Evolutionary conservation across 2,888 invertebrate species (phyloP).

Genomic region (Cheilosia urbana): DNA sequence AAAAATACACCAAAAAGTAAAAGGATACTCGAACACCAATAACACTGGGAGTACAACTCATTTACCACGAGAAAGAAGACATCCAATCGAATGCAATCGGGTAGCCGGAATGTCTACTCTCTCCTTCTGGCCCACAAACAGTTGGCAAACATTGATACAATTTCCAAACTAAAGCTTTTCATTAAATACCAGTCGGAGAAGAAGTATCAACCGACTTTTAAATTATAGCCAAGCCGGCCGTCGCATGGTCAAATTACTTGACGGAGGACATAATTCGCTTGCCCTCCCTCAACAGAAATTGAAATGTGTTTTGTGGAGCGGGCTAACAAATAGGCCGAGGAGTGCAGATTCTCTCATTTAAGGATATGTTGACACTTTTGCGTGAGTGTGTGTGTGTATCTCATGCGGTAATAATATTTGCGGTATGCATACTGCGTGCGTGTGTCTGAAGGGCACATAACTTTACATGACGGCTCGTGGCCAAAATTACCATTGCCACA

Average conservation of each 20-base stretch:
- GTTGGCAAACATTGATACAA: slow-evolving; percentile 45
- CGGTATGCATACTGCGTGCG: slow-evolving; percentile 53
- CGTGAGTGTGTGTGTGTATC: slow-evolving; percentile 70
- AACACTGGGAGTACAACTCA: slow-evolving; percentile 62
- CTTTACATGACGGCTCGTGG: slow-evolving; percentile 74
- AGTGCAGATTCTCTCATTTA: slow-evolving; percentile 55
- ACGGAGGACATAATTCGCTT: slow-evolving; percentile 30
- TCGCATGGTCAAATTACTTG: slow-evolving; percentile 69
- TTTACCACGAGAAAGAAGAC: slow-evolving; percentile 41
- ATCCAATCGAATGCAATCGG: slow-evolving; percentile 47
- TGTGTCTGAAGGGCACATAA: slow-evolving; percentile 66
- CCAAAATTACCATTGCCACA: slow-evolving; percentile 72
- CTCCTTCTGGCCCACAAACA: neutral
- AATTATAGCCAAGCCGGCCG: slow-evolving; percentile 64
- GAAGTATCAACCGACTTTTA: slow-evolving; percentile 53
- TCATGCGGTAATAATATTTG: slow-evolving; percentile 75
- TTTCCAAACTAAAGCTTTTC: slow-evolving; percentile 65
- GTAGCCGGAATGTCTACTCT: slow-evolving; percentile 14
- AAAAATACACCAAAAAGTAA: slow-evolving; percentile 69
- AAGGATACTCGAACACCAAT: slow-evolving; percentile 50
- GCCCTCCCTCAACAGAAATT: slow-evolving; percentile 29
- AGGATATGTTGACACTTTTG: slow-evolving; percentile 74
- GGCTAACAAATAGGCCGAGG: slow-evolving; percentile 10
- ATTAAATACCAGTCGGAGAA: slow-evolving; percentile 48
- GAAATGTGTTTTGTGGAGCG: slow-evolving; percentile 60